Conservation (phyloP, 2,888 invertebrate species). For the Drosophila neoperkinsi region DNA sequence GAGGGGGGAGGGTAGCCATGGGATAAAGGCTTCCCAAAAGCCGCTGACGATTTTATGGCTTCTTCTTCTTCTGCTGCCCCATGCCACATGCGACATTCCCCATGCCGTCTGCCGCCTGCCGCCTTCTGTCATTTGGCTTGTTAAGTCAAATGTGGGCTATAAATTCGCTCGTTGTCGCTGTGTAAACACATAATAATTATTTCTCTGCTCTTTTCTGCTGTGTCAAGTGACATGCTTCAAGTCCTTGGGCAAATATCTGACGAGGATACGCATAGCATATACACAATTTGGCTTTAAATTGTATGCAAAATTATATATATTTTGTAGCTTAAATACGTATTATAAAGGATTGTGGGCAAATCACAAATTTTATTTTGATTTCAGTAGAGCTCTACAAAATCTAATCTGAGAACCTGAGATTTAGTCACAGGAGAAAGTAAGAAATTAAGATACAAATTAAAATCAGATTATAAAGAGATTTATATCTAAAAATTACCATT, state of each 20-base stretch:
- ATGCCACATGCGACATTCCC: not conserved
- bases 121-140: slow-evolving; percentile 41
- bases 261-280: not conserved
- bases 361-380: not conserved
- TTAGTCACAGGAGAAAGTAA: not conserved
- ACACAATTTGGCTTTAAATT: slow-evolving; percentile 5
- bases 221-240: slow-evolving; percentile 29
- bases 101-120: not conserved
- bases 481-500: not conserved
- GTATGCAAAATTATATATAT: not conserved
- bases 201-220: slow-evolving; percentile 53
- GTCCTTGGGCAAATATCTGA: slow-evolving; percentile 27
- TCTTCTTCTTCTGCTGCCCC: not conserved
- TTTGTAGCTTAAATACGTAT: not conserved
- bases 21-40: slow-evolving; percentile 31
- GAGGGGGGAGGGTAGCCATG: not conserved
- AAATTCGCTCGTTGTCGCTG: slow-evolving; percentile 51
- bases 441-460: not conserved
- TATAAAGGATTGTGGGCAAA: not conserved
- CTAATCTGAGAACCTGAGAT: not conserved
- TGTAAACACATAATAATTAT: slow-evolving; percentile 77
- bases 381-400: not conserved
- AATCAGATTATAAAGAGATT: not conserved
- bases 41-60: slow-evolving; percentile 34
- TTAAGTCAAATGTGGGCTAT: slow-evolving; percentile 66